Percentiles rank a stretch among this genome's conserved stretches.
phyloP scores from a whole-genome alignment of 2,888 invertebrate species.

The Hololepta plana region DNA sequence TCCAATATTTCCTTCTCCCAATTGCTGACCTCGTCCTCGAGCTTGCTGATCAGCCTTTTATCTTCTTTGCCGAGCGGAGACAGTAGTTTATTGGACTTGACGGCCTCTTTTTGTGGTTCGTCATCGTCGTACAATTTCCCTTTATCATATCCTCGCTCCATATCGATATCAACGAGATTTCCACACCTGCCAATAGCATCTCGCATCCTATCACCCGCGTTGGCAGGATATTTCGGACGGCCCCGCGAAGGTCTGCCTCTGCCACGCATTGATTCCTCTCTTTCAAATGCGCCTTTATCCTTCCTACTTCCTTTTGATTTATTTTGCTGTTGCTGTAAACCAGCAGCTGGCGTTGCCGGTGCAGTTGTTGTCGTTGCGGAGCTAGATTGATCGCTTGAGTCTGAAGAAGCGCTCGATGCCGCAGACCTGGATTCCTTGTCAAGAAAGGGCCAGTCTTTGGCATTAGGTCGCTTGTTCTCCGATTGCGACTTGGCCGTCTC shows the following conservation, averaged over 20 bases:
- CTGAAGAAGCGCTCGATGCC: slow-evolving; percentile 43
- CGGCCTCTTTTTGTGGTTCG: slow-evolving; percentile 4
- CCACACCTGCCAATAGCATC: slow-evolving; percentile 43
- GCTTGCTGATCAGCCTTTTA: slow-evolving; percentile 29
- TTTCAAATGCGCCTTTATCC: slow-evolving; percentile 35
- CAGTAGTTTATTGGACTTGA: slow-evolving; percentile 30
- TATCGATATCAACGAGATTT: slow-evolving; percentile 45
- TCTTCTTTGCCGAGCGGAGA: slow-evolving; percentile 43
- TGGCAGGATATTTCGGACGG: slow-evolving; percentile 17
- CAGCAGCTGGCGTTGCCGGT: slow-evolving; percentile 10
- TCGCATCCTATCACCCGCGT: slow-evolving; percentile 46
- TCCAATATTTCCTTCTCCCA: slow-evolving; percentile 27
- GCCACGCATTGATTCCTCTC: slow-evolving; percentile 50
- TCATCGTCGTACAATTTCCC: slow-evolving; percentile 16
- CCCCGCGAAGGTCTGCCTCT: slow-evolving; percentile 17
- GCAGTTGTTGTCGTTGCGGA: no score
- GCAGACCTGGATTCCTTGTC: slow-evolving; percentile 56
- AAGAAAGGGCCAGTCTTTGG: slow-evolving; percentile 61
- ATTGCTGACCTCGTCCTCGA: slow-evolving; percentile 13
- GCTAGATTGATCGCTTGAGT: slow-evolving; percentile 34
- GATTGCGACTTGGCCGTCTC: slow-evolving; percentile 20
- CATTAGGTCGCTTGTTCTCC: slow-evolving; percentile 24
- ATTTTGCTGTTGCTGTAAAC: slow-evolving; percentile 23
- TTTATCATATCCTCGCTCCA: slow-evolving; percentile 29
- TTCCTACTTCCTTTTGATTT: slow-evolving; percentile 30